Evolutionary conservation across 2,888 invertebrate genomes (phyloP).

Genomic region (Psylliodes chrysocephalus): DNA sequence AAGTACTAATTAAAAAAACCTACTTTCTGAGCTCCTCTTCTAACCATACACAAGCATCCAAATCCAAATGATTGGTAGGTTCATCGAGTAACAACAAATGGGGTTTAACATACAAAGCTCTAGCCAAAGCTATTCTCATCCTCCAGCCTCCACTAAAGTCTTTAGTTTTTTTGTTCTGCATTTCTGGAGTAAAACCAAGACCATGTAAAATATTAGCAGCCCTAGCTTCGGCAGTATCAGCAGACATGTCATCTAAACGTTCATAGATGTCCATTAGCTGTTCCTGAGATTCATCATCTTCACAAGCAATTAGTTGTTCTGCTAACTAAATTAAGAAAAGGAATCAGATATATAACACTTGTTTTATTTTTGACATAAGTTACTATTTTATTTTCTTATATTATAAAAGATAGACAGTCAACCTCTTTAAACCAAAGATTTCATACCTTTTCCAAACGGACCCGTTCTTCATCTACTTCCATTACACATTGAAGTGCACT

Average conservation of each 20-base stretch:
- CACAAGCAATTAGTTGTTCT: constrained; percentile 86
- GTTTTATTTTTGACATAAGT: too few species aligned
- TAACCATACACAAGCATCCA: constrained; percentile 99
- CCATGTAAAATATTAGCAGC: constrained; percentile 96
- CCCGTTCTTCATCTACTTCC: constrained; percentile 96
- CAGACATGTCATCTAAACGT: constrained; percentile 94
- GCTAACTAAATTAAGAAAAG: constrained; percentile 70
- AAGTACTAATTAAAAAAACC: constrained; percentile 53
- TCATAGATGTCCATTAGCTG: constrained; percentile 98
- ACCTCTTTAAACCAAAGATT: neutral
- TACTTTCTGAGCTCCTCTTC: constrained; percentile 95
- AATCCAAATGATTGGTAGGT: constrained; percentile 94
- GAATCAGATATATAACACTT: neutral
- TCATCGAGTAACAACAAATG: constrained; percentile 96
- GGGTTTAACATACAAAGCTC: constrained; percentile 97
- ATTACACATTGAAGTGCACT: constrained; percentile 95
- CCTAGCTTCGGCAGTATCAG: constrained; percentile 93
- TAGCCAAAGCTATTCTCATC: constrained; percentile 97
- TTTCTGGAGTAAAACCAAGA: constrained; percentile 89
- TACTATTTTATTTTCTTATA: too few species aligned
- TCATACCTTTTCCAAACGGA: constrained; percentile 78
- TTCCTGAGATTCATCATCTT: constrained; percentile 88
- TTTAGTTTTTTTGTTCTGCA: constrained; percentile 88
- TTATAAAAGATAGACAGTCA: too few species aligned
- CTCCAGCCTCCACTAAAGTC: constrained; percentile 97